Percentiles rank a stretch among this genome's conserved stretches.
phyloP scores from a whole-genome alignment of 2,888 invertebrate genomes.

The Agapostemon virescens region DNA sequence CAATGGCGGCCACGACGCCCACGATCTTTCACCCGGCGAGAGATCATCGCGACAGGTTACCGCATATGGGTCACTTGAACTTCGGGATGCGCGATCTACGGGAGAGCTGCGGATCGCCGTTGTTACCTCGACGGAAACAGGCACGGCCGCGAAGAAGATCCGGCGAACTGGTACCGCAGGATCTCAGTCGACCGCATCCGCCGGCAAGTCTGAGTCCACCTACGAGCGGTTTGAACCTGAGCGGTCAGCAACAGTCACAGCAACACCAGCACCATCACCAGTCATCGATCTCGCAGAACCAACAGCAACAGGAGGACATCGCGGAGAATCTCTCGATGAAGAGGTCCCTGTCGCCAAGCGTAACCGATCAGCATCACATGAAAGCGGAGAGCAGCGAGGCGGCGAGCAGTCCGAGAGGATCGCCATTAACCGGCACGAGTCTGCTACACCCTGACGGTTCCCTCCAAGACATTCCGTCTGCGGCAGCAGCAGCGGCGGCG shows the following conservation, averaged over 20 bases:
- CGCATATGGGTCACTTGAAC: constrained; percentile 79
- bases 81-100: constrained; percentile 77
- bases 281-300: constrained; percentile 54
- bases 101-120: constrained; percentile 87
- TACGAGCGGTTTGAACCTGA: constrained; percentile 70
- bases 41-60: constrained; percentile 79
- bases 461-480: constrained; percentile 78
- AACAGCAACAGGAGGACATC: constrained; percentile 72
- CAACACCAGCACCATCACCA: constrained; percentile 62
- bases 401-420: constrained; percentile 76
- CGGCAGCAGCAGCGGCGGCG: constrained; percentile 81
- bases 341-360: constrained; percentile 69
- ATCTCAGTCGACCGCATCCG: constrained; percentile 81
- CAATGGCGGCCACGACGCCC: constrained; percentile 24
- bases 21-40: constrained; percentile 65
- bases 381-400: constrained; percentile 77
- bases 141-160: constrained; percentile 92
- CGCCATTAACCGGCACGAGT: constrained; percentile 73
- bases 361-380: constrained; percentile 53
- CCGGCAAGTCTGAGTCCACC: constrained; percentile 76
- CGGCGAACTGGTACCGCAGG: constrained; percentile 87
- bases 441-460: constrained; percentile 72
- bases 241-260: constrained; percentile 60
- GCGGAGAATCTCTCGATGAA: constrained; percentile 79
- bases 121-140: constrained; percentile 90